These are phyloP conservation scores for Clarias fuscus DNA, from an alignment of 2,797 vertebrate genomes.

Conservation along the genomic window DNA sequence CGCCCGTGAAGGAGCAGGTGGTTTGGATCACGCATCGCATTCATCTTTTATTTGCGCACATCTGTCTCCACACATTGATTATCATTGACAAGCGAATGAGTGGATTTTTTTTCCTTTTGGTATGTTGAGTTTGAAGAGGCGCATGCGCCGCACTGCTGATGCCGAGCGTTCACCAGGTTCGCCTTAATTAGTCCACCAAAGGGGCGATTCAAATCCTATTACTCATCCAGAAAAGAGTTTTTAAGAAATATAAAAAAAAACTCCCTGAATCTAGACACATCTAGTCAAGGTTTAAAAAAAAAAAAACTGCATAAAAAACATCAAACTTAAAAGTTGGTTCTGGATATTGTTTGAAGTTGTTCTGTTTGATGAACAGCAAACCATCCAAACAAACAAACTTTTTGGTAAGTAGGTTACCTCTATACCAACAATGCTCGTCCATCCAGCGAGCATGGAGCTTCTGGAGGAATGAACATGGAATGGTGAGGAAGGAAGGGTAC, in stretches of 20 bases:
- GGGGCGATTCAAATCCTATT: constrained; percentile 19
- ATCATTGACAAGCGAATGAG: constrained; percentile 46
- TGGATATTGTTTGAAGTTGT: background rate
- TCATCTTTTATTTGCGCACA: constrained; percentile 56
- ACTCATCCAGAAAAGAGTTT: constrained; percentile 20
- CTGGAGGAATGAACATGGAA: no score
- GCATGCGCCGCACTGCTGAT: constrained; percentile 17
- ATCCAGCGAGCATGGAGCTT: no score
- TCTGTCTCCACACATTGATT: constrained; percentile 56
- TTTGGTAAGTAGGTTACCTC: no score
- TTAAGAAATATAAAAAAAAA: background rate
- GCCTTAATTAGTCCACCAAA: constrained; percentile 30
- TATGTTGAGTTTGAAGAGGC: constrained; percentile 34
- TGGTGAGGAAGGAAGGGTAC: no score
- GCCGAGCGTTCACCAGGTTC: constrained; percentile 16
- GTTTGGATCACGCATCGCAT: constrained; percentile 54
- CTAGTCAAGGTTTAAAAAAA: background rate
- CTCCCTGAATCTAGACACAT: background rate
- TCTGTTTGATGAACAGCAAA: background rate
- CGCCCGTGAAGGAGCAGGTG: constrained; percentile 57
- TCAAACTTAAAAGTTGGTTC: background rate
- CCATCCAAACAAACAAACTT: background rate
- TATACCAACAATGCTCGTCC: no score
- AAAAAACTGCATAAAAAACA: background rate
- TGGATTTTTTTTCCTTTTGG: constrained; percentile 45